phyloP scores from a whole-genome alignment of 2,888 invertebrate species.

The Lapara coniferarum region DNA sequence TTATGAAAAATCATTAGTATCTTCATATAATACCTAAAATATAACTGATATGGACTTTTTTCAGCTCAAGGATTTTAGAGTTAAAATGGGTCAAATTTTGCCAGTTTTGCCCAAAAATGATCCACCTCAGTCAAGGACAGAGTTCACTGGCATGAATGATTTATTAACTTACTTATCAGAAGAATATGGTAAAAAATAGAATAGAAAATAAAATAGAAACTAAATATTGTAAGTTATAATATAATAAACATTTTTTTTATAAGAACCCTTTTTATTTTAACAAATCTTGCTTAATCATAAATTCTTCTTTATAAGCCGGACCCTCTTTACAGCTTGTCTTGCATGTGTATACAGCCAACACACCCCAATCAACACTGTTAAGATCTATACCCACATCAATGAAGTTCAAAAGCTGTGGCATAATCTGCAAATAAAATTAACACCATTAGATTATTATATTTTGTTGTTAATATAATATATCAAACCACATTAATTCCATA shows the following conservation, averaged over 20 bases:
- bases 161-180: slow-evolving; percentile 90
- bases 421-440: slow-evolving; percentile 83
- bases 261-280: slow-evolving; percentile 49
- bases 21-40: no score
- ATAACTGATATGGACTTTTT: slow-evolving; percentile 38
- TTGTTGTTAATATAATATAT: no score
- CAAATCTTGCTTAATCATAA: slow-evolving; percentile 93
- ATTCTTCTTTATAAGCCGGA: slow-evolving; percentile 89
- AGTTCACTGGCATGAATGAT: slow-evolving; percentile 93
- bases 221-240: no score
- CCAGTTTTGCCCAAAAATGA: slow-evolving; percentile 91
- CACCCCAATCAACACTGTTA: slow-evolving; percentile 94
- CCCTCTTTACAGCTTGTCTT: slow-evolving; percentile 87
- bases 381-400: slow-evolving; percentile 85
- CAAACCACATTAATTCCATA: no score
- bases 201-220: slow-evolving; percentile 40
- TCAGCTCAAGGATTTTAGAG: slow-evolving; percentile 91
- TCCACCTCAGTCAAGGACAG: slow-evolving; percentile 91
- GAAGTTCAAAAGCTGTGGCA: slow-evolving; percentile 91
- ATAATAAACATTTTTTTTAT: slow-evolving; percentile 18
- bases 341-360: slow-evolving; percentile 94
- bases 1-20: no score
- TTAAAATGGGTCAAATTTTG: slow-evolving; percentile 90
- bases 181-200: slow-evolving; percentile 75
- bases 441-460: not conserved